Evolutionary conservation across 2,888 invertebrate genomes (phyloP).

Genomic region (Xanthorhoe designata): DNA sequence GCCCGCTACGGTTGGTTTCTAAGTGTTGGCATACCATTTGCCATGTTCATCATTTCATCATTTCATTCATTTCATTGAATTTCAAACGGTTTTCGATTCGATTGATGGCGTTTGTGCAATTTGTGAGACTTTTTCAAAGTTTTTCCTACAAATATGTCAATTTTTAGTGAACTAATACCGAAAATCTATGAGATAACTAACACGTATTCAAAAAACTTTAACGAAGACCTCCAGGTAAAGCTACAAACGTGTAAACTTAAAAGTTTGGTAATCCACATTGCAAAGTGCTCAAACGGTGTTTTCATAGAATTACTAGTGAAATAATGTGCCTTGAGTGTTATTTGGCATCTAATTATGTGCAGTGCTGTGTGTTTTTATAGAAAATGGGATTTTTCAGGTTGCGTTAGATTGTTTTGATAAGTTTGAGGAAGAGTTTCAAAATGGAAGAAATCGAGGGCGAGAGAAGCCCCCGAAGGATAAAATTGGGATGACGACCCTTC

Average conservation of each 20-base stretch:
- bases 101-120: slow-evolving; percentile 69
- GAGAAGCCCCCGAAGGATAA: slow-evolving; percentile 67
- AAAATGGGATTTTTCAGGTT: slow-evolving; percentile 60
- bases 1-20: slow-evolving; percentile 21
- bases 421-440: slow-evolving; percentile 68
- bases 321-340: slow-evolving; percentile 9
- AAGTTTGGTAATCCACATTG: slow-evolving; percentile 11
- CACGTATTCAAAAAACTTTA: slow-evolving; percentile 58
- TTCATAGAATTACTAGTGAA: slow-evolving; percentile 11
- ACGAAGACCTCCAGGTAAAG: slow-evolving; percentile 73
- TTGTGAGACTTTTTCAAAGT: slow-evolving; percentile 60
- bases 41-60: slow-evolving; percentile 25
- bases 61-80: slow-evolving; percentile 58
- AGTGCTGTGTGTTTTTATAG: slow-evolving; percentile 13
- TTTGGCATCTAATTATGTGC: slow-evolving; percentile 20
- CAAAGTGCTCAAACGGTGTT: slow-evolving; percentile 22
- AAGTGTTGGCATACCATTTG: slow-evolving; percentile 54
- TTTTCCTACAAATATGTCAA: slow-evolving; percentile 71
- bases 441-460: slow-evolving; percentile 59
- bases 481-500: slow-evolving; percentile 62
- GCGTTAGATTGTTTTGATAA: slow-evolving; percentile 65
- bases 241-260: slow-evolving; percentile 20
- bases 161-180: slow-evolving; percentile 73
- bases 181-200: slow-evolving; percentile 70
- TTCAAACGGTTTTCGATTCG: slow-evolving; percentile 80